Base-by-base conservation (phyloP, 2,113 vertebrate genomes). In the Parotia lawesii region DNA sequence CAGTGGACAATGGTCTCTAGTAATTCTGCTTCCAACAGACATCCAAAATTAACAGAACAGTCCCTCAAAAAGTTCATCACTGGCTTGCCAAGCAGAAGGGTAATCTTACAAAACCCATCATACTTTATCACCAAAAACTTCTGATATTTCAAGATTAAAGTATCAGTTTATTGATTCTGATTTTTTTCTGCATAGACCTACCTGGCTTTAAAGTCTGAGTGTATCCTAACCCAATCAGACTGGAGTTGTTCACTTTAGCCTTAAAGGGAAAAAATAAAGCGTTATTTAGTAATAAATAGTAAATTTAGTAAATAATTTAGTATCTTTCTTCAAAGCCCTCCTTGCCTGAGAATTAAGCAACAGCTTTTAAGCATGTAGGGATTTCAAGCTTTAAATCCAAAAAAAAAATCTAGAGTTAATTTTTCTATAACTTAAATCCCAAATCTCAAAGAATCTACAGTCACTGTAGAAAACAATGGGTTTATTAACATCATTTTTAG, bases 221-320 rank as follows among this genome's bases (percentile, higher is more conserved):
- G 90, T 99, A 99, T 96, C 99, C 99, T 96, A 99, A 97, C 53
- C 99, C 99, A 21, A 99, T 98, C 25, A 99, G 98, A 93, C 99
- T 99, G 92, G 99, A 99, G 95, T 99, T 99, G 97, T 99, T 99
- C 97, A 99, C 99, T 98, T 99, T 99, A 95, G 99, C 99, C 99
- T 99, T 93, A n/a, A 90, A 75, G 51, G 54, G 85, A 77, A 93
- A 90, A 94, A 47, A 89, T 15, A 79, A 24, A 17, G 0, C 17
- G 75, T 7, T 83, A 37, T 56, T 76, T 56, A 89, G 25, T 44
- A 76, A 75, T 56, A 50, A 62, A 62, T 28, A 62, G 15, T 54
- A 56, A 76, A 40, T 80, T 28, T 35, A 71, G 11, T 70, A 61
- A 93, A 40, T 89, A 23, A 81, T 65, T 28, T 7, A 8, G 5